phyloP scores from a whole-genome alignment of 2,888 invertebrate species.

The Andrena dorsata region DNA sequence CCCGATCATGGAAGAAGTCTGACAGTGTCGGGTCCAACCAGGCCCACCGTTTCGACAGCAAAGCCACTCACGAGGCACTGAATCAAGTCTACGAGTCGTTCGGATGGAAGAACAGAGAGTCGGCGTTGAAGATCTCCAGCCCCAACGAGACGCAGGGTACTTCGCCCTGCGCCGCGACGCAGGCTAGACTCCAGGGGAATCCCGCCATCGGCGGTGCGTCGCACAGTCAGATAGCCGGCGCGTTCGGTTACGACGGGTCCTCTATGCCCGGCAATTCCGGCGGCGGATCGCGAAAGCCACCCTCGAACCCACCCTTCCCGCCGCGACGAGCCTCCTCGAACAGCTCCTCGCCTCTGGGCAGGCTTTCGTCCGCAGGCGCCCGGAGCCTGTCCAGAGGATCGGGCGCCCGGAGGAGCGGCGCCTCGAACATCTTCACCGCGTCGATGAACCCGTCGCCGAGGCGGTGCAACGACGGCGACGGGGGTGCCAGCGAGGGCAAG shows the following conservation, averaged over 20 bases:
- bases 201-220: no score
- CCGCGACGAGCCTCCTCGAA: constrained; percentile 40
- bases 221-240: not conserved
- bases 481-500: not conserved
- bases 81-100: constrained; percentile 16
- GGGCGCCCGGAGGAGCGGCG: not conserved
- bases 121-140: not conserved
- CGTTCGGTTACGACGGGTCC: not conserved
- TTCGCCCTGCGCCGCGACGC: constrained; percentile 49
- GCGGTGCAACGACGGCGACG: constrained; percentile 1
- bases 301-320: constrained; percentile 4
- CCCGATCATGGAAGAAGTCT: not conserved
- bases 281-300: constrained; percentile 34
- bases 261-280: constrained; percentile 3
- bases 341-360: not conserved
- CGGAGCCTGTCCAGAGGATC: no score
- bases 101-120: not conserved
- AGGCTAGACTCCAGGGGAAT: not conserved
- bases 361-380: not conserved
- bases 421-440: not conserved
- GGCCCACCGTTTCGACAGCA: not conserved
- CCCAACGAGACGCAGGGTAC: not conserved
- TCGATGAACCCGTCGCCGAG: not conserved
- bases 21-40: not conserved
- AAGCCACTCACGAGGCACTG: not conserved